These are phyloP conservation scores for Molorchus minor DNA, from an alignment of 2,888 invertebrate genomes.

Conservation along the genomic window DNA sequence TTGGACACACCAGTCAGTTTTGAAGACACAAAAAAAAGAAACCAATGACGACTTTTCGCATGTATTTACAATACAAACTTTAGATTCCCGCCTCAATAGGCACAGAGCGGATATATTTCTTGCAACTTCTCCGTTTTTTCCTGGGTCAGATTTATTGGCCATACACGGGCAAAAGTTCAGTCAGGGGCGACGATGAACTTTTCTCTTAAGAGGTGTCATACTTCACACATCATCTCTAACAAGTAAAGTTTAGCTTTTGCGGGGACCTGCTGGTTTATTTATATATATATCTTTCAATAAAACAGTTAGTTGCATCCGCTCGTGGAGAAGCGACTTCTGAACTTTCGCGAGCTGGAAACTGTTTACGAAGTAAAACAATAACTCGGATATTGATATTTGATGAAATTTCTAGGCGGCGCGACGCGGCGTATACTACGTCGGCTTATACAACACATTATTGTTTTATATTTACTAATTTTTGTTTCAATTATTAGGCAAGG, in stretches of 20 bases:
- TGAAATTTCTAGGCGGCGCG: no score
- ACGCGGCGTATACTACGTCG: no score
- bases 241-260: neutral
- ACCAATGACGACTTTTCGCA: conserved; percentile 24
- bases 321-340: no score
- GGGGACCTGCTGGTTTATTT: no score
- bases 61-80: conserved; percentile 35
- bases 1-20: conserved; percentile 20
- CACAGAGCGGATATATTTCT: conserved; percentile 33
- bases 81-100: conserved; percentile 30
- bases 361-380: no score
- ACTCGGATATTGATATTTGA: no score
- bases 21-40: conserved; percentile 18
- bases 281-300: no score
- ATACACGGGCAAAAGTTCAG: conserved; percentile 37
- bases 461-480: no score
- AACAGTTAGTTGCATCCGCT: no score
- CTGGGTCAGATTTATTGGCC: conserved; percentile 48
- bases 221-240: neutral
- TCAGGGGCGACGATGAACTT: conserved; percentile 3
- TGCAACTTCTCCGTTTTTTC: conserved; percentile 38
- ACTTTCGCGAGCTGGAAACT: no score
- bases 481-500: no score
- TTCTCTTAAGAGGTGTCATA: neutral
- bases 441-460: no score